Evolutionary conservation across 2,888 invertebrate genomes (phyloP).

Genomic region (Busseola fusca): DNA sequence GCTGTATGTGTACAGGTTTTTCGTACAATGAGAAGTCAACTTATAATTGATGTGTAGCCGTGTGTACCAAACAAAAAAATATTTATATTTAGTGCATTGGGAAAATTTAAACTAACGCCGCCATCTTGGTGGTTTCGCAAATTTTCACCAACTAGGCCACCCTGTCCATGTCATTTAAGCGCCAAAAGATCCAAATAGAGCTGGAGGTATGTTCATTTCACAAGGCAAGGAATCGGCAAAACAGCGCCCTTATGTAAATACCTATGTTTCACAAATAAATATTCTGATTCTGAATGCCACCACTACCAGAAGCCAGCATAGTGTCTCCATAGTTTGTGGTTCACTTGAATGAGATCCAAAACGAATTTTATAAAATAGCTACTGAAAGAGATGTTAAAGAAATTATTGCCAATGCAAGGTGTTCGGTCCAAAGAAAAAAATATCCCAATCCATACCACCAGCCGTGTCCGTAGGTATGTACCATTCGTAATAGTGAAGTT

Average conservation of each 20-base stretch:
- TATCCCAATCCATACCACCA: slow-evolving; percentile 64
- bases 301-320: too few relatives aligned
- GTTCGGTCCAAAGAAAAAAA: slow-evolving; percentile 39
- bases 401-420: slow-evolving; percentile 9
- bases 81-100: background rate
- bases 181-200: too few relatives aligned
- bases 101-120: background rate
- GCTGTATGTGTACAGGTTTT: too few relatives aligned
- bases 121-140: too few relatives aligned
- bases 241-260: too few relatives aligned
- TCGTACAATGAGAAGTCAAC: too few relatives aligned
- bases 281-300: too few relatives aligned
- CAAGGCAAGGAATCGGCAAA: background rate
- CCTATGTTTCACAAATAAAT: too few relatives aligned
- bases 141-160: too few relatives aligned
- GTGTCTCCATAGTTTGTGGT: background rate
- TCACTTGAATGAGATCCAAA: slow-evolving; percentile 3
- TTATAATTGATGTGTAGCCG: too few relatives aligned
- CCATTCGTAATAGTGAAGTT: slow-evolving; percentile 77
- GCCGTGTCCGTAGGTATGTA: slow-evolving; percentile 66
- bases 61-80: background rate
- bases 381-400: background rate
- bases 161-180: too few relatives aligned
- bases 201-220: background rate
- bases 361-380: background rate